These are phyloP conservation scores for Eurystomus gularis DNA, from an alignment of 2,113 vertebrate species.

Conservation along the genomic window DNA sequence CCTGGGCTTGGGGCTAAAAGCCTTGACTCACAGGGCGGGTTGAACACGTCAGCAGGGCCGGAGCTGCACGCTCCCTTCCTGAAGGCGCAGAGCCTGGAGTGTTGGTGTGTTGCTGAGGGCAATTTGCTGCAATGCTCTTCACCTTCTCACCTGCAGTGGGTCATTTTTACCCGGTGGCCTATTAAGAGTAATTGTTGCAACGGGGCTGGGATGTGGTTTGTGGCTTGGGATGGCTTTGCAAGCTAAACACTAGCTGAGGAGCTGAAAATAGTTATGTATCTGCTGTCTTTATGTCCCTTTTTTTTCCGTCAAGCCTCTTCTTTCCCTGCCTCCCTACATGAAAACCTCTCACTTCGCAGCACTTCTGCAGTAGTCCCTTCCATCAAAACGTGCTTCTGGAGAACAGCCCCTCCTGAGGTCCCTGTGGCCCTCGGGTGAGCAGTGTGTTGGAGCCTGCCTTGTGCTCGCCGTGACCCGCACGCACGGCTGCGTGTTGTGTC, in stretches of 20 bases:
- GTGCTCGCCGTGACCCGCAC: background rate
- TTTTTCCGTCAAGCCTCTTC: background rate
- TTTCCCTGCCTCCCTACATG: background rate
- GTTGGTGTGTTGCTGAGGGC: background rate
- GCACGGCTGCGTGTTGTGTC: rapidly evolving
- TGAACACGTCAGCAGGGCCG: background rate
- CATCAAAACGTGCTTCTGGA: background rate
- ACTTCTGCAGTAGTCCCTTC: background rate
- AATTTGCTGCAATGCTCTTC: background rate
- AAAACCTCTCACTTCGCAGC: background rate
- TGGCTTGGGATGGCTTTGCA: background rate
- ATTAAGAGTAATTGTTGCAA: background rate
- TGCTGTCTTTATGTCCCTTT: background rate
- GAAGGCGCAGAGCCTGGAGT: background rate
- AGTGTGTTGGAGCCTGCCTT: background rate
- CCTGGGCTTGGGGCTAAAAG: background rate
- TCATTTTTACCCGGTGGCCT: slow-evolving; percentile 15
- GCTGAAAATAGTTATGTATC: background rate
- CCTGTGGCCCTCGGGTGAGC: background rate
- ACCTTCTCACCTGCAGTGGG: slow-evolving; percentile 11
- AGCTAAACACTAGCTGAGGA: background rate
- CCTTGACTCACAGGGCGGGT: slow-evolving; percentile 17
- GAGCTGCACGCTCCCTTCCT: background rate
- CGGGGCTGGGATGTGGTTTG: background rate
- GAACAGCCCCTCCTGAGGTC: background rate